phyloP scores from a whole-genome alignment of 2,888 invertebrate genomes.

The Rhagonycha fulva region DNA sequence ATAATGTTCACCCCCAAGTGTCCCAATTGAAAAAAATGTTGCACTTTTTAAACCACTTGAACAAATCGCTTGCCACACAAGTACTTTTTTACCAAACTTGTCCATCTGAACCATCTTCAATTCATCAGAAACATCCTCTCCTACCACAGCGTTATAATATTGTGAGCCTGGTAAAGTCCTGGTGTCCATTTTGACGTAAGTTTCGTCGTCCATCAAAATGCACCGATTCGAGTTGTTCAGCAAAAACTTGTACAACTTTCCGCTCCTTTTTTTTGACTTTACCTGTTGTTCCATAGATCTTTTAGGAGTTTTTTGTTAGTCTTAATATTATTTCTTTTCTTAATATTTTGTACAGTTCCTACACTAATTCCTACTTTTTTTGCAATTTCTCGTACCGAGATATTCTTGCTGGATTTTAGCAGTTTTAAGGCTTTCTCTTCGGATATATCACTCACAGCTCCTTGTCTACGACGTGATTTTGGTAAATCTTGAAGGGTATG shows the following conservation, averaged over 20 bases:
- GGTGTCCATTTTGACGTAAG: background rate
- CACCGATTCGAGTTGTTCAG: background rate
- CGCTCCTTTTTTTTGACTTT: background rate
- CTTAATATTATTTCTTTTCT: background rate
- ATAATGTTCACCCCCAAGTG: slow-evolving; percentile 1
- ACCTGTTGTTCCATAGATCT: background rate
- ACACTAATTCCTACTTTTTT: slow-evolving; percentile 1
- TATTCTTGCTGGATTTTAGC: too few relatives aligned
- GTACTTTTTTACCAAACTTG: background rate
- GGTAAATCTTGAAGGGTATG: too few relatives aligned
- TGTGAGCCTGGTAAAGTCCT: background rate
- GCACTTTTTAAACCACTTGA: background rate
- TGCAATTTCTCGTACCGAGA: too few relatives aligned
- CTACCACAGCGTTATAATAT: background rate
- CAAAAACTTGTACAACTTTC: background rate
- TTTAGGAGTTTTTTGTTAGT: background rate
- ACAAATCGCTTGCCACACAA: slow-evolving; percentile 6
- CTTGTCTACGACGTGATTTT: too few relatives aligned
- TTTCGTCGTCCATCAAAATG: background rate
- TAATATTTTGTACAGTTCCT: background rate
- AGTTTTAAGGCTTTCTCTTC: too few relatives aligned
- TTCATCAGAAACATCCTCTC: too few relatives aligned
- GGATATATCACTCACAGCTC: too few relatives aligned
- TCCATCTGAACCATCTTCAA: background rate
- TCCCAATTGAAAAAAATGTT: background rate